Conservation (phyloP, 2,113 vertebrate genomes). For the Bubo bubo region DNA sequence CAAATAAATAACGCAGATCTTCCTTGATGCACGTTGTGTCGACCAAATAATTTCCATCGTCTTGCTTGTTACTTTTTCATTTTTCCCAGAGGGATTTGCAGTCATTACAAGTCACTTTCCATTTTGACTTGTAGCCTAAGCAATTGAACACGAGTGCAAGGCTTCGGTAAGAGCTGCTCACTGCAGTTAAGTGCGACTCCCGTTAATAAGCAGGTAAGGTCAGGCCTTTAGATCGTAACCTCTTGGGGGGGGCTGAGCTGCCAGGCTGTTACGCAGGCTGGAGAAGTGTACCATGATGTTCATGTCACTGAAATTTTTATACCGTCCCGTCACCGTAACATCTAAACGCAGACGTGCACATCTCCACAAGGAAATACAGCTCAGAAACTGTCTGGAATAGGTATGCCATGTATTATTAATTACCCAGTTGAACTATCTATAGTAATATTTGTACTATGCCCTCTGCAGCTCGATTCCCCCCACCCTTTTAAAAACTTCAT, state of each 20-base stretch:
- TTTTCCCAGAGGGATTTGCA: conserved; percentile 22
- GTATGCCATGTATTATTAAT: background rate
- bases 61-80: background rate
- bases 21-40: background rate
- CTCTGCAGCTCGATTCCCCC: background rate
- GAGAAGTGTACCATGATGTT: background rate
- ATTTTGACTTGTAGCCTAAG: conserved; percentile 13
- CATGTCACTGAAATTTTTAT: background rate
- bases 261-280: background rate
- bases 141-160: background rate
- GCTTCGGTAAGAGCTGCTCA: background rate
- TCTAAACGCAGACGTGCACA: background rate
- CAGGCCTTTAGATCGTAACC: background rate
- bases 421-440: background rate
- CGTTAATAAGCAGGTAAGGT: background rate
- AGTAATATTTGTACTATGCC: background rate
- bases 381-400: conserved; percentile 5
- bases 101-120: background rate
- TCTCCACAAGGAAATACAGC: background rate
- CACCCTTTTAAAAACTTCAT: background rate
- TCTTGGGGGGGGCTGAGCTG: background rate
- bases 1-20: background rate
- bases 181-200: background rate
- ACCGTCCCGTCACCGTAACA: background rate
- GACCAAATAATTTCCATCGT: background rate